Base-by-base conservation (phyloP, 1,140 invertebrate species). In the Vanessa atalanta region DNA sequence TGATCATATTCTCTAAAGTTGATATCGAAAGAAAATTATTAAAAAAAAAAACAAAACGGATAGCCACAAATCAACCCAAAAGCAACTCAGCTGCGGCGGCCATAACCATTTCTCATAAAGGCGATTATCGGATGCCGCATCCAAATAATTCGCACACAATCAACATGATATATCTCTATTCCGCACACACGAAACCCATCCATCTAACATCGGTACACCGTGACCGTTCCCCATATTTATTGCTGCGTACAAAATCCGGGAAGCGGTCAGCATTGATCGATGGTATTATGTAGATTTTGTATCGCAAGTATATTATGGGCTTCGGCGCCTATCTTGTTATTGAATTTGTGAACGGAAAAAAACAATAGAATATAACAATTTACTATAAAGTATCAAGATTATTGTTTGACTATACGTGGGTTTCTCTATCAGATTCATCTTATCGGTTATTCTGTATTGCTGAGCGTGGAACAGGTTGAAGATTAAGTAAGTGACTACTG, bases 201-300 rank as follows among this genome's bases (percentile, higher is more conserved):
- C 78, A 81, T 81, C 78, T 81, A 79, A 76, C 73, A 79, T 77
- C 72, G 73, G 75, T 75, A 73, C 71, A 74, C 68, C 76, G 71
- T 75, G 69, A 72, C 78, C 78, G 72, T 76, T 66, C 69, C 69
- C 74, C 66, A 71, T 81, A 81, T 81, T 81, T 81, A 81, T 81
- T 81, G 73, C 78, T 71, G 74, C 74, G 72, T 71, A 81, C 74
- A 75, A 77, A 73, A 79, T 77, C 73, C 78, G 80, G 79, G 70
- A 71, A 73, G 78, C 71, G 78, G 78, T 73, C 73, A 80, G 65
- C 68, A 53, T 72, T 81, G 80, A 81, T 81, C 78, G 80, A 81
- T 81, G 76, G 80, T 72, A 79, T 79, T 79, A 80, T 80, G 77
- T 73, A 79, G 77, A 79, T 80, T 75, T 76, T 76, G 74, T 79